Evolutionary conservation across 2,113 vertebrate species (phyloP), one percentile per base, ranked within the genome.

Genomic region (Sturnus vulgaris): DNA sequence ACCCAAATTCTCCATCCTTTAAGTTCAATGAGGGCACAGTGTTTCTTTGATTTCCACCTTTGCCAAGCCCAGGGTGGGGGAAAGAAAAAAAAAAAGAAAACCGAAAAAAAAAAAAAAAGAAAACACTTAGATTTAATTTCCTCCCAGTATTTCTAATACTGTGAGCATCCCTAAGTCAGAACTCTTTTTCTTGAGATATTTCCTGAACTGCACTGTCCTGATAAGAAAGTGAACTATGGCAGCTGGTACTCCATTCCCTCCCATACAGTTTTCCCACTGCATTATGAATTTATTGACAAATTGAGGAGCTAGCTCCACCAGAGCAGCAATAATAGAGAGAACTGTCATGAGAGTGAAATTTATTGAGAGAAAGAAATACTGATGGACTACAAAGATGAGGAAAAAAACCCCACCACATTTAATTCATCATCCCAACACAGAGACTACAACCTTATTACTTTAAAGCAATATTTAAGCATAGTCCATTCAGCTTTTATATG

Each of bases 291-390:
- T 55, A 61, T 60, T 88, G 82, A 60, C 68, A 56, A 93, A 82
- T 56, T 31, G 42, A 89, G 55, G 59, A 90, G 66, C 64, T 59
- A 84, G 66, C 76, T 94, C 53, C 35, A 78, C 6, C 49, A 93
- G 39, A 91, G 69, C 27, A 64, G 73, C 68, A 80, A 31, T 28
- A 87, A 65, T 15, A 77, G 28, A 77, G 4, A 66, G 22, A 71
- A 90, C 18, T 93, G n/a, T 40, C 75, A 49, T 7, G 10, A 81
- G 10, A 82, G 39, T 57, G 30, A 88, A 83, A 81, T 81, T 79
- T 82, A 90, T 60, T 39, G 49, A 59, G 56, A 80, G 37, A 73
- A 84, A 89, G 55, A 93, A 96, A 95, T 81, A 68, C 25, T 78
- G 60, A 92, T 27, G 68, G 72, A 69, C 84, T 94, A 82, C 37